A percentile compares a stretch with the other conserved stretches of the same genome.
phyloP scores from a whole-genome alignment of 2,888 invertebrate genomes.

The Orchesella flavescens region DNA sequence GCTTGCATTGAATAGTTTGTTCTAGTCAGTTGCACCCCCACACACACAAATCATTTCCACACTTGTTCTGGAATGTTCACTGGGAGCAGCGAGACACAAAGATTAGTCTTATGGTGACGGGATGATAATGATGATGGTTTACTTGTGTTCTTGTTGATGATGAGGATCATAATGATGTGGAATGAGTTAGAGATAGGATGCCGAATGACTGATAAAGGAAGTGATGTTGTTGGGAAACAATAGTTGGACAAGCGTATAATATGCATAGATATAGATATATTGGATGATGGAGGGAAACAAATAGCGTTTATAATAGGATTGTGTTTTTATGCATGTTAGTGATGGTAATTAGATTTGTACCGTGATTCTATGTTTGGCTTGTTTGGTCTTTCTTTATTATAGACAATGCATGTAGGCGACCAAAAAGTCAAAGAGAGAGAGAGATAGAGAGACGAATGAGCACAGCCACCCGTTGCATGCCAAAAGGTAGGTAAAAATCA shows the following conservation, averaged over 20 bases:
- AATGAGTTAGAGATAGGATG: neutral
- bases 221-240: neutral
- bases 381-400: conserved; percentile 32
- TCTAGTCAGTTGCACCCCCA: neutral
- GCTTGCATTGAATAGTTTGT: too few relatives aligned
- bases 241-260: too few relatives aligned
- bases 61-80: conserved; percentile 52
- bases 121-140: neutral
- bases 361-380: conserved; percentile 45
- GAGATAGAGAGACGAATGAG: too few relatives aligned
- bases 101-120: too few relatives aligned
- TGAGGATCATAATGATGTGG: too few relatives aligned
- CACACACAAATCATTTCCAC: conserved; percentile 45
- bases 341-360: conserved; percentile 59
- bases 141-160: too few relatives aligned
- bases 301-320: neutral
- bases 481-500: neutral
- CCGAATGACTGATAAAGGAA: conserved; percentile 34
- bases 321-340: conserved; percentile 30
- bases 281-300: neutral
- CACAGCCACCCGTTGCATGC: too few relatives aligned
- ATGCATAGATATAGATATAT: neutral
- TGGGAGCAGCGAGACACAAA: conserved; percentile 22
- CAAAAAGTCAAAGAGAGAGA: neutral
- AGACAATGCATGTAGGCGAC: conserved; percentile 44